Evolutionary conservation across 2,113 vertebrate species (phyloP), one percentile per base, ranked within the genome.

Genomic region (Sceloporus tristichus): DNA sequence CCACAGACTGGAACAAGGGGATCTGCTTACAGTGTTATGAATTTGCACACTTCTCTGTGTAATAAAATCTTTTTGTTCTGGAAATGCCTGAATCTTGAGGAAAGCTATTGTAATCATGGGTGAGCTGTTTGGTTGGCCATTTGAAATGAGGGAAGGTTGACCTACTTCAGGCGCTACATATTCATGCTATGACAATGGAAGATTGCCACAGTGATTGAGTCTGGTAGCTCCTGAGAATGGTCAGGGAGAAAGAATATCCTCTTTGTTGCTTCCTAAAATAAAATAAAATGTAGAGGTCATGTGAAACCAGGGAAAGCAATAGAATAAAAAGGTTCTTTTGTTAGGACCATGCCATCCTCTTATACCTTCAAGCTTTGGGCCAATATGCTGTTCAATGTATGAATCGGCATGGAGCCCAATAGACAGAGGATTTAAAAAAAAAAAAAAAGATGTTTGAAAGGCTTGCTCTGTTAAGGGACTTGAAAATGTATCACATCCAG

Each of bases 131-230:
- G 88, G 66, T 16, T 13, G 80, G 53, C 66, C 18, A 40, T 84
- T 59, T 88, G 89, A 91, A 92, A 90, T 54, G 42, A 6, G 0
- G n/a, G 16, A 9, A 25, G 75, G 83, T 83, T 77, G 81, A 73
- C 76, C 74, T 34, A 80, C 9, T 88, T 91, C n/a, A 87, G 82
- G 79, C 19, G 34, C 48, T 0, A 1, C 68, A 23, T 82, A 73
- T 48, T 88, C 68, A 89, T 62, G 59, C 59, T 62, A 85, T 80
- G 90, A 89, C 78, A 80, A n/a, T 38, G 76, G 23, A 23, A 18
- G 38, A 53, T 54, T 73, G 82, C 27, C 91, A 34, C 87, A 88
- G 40, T 75, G 54, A 14, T 66, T 76, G 70, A 16, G 85, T 19
- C 42, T 56, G 70, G 11, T 59, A 8, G 59, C 53, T 0, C 18